Conservation (phyloP, 2,113 vertebrate genomes). For the Cacatua alba region DNA sequence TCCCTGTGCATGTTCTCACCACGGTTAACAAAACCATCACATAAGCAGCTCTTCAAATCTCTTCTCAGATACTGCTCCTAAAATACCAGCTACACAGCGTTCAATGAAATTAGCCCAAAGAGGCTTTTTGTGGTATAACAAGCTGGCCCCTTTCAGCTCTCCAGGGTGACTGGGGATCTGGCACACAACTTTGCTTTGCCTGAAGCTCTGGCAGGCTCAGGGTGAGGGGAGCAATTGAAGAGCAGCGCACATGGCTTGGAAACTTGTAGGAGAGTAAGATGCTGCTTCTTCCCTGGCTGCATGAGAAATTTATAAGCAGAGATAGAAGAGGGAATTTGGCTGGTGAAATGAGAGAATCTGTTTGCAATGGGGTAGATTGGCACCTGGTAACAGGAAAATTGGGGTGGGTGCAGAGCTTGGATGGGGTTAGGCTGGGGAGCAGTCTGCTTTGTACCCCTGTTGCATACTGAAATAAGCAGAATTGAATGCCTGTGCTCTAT, state of each 20-base stretch:
- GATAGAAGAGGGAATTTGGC: neutral
- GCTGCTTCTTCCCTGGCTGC: neutral
- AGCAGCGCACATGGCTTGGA: accelerated
- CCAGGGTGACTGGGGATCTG: neutral
- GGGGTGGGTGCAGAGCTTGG: neutral
- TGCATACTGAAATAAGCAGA: neutral
- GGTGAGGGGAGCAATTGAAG: neutral
- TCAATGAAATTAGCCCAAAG: neutral
- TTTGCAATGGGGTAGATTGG: neutral
- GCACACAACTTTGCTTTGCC: neutral
- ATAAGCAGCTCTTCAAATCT: constrained; percentile 36
- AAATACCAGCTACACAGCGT: neutral
- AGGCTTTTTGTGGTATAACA: neutral
- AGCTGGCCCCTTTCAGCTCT: neutral
- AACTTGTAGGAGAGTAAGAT: neutral
- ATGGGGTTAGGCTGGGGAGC: neutral
- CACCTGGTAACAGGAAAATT: neutral
- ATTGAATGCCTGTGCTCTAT: neutral
- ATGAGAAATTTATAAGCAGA: neutral
- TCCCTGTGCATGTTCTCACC: neutral
- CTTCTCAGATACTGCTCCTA: neutral
- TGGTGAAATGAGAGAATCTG: neutral
- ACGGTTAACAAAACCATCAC: constrained; percentile 54
- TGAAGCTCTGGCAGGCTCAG: neutral
- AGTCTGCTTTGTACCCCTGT: neutral